Conservation (phyloP, 2,888 invertebrate genomes). For the Asteroscopus sphinx region DNA sequence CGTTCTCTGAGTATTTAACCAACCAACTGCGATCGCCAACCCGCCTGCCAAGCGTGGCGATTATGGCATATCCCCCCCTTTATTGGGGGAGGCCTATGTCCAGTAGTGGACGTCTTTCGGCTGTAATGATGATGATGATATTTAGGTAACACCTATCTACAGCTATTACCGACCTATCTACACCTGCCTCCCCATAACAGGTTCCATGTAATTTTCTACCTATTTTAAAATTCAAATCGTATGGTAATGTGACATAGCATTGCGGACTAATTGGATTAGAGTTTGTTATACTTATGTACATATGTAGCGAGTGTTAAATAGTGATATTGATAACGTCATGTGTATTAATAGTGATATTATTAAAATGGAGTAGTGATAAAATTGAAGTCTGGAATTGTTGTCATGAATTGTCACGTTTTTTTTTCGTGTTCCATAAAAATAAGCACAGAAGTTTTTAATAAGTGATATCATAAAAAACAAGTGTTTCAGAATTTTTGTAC, state of each 20-base stretch:
- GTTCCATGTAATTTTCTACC: constrained; percentile 76
- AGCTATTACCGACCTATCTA: constrained; percentile 46
- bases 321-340: constrained; percentile 54
- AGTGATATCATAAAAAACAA: too few relatives aligned
- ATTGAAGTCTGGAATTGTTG: background rate
- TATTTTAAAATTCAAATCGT: constrained; percentile 84
- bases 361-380: background rate
- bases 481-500: too few relatives aligned
- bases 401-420: background rate
- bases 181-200: constrained; percentile 71
- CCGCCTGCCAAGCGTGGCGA: too few relatives aligned
- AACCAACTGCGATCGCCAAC: too few relatives aligned
- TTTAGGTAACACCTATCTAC: constrained; percentile 28
- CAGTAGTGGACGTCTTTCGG: too few relatives aligned
- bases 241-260: constrained; percentile 82
- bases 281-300: constrained; percentile 50
- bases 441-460: too few relatives aligned
- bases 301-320: constrained; percentile 56
- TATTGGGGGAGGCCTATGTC: too few relatives aligned
- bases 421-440: too few relatives aligned
- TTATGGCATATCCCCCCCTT: too few relatives aligned
- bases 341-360: constrained; percentile 1
- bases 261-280: constrained; percentile 83
- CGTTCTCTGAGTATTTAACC: too few relatives aligned
- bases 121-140: too few relatives aligned